Evolutionary conservation across 2,113 vertebrate genomes (phyloP), one percentile per base, ranked within the genome.

Genomic region (Calonectris borealis): DNA sequence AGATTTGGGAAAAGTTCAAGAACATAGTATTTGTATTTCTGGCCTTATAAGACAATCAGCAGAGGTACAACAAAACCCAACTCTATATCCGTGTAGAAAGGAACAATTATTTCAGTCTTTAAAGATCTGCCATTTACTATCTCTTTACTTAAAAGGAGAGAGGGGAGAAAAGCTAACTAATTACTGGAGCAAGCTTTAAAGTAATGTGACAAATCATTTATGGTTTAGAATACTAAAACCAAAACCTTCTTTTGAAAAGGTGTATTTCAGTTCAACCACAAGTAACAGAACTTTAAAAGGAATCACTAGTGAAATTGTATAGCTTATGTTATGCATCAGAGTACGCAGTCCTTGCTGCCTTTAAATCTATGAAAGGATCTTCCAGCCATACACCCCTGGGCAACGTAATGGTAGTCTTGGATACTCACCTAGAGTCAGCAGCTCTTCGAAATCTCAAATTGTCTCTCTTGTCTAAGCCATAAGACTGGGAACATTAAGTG

Each of bases 301-400:
- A 44, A 26, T 54, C 54, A 3, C 46, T 4, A 8, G 9, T 36
- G 57, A 69, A 82, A 62, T 10, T 9, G 4, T 44, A 26, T 2
- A 42, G 65, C 4, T 54, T 25, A 7, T 9, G 7, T 55, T 46
- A 31, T 0, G 0, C 5, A 0, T 42, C 40, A 27, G 25, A 72
- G 44, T 3, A 60, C 42, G 22, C 32, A 42, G 31, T 15, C 22
- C 55, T 62, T 51, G 42, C 20, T 83, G 38, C 57, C 44, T 84
- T 82, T 25, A 34, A n/a, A 40, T n/a, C 34, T 76, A 6, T 40
- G 49, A 38, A 18, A 52, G 57, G 46, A 51, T 54, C 86, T 82
- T 52, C 40, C 77, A 82, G 36, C 17, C 75, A 46, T 4, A 34
- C 32, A 60, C 27, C 31, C 65, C 54, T 32, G 40, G 36, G 83